These are phyloP conservation scores for Syrphus vitripennis DNA, from an alignment of 2,888 invertebrate species.

Conservation along the genomic window DNA sequence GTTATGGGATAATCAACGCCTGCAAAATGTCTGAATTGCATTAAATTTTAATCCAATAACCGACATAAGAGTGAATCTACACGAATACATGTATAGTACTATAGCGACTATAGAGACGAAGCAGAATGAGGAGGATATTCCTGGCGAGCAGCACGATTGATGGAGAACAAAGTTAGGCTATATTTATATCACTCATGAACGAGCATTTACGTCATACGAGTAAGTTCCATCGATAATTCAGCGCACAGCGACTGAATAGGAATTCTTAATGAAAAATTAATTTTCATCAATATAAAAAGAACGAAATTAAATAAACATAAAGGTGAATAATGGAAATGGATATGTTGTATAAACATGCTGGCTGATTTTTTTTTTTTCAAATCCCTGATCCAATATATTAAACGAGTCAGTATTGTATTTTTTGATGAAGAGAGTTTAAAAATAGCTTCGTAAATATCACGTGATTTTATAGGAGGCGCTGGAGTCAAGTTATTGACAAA, in stretches of 20 bases:
- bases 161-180: background rate
- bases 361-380: background rate
- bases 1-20: conserved; percentile 61
- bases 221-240: conserved; percentile 58
- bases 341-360: background rate
- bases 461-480: no score
- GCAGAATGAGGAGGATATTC: background rate
- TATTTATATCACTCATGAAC: conserved; percentile 14
- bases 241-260: conserved; percentile 51
- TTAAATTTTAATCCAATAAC: conserved; percentile 59
- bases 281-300: conserved; percentile 44
- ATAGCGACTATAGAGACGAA: background rate
- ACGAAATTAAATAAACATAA: background rate
- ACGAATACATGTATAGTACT: background rate
- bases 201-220: conserved; percentile 30
- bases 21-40: conserved; percentile 56
- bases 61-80: background rate
- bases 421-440: no score
- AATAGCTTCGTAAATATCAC: no score
- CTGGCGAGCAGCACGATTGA: background rate
- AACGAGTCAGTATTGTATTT: no score
- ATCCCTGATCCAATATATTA: no score
- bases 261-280: conserved; percentile 59
- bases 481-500: no score
- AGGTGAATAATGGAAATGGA: background rate